Evolutionary conservation across 92 coral and sea anemone genomes (phyloP).

Genomic region (Epizoanthus scotinus): DNA sequence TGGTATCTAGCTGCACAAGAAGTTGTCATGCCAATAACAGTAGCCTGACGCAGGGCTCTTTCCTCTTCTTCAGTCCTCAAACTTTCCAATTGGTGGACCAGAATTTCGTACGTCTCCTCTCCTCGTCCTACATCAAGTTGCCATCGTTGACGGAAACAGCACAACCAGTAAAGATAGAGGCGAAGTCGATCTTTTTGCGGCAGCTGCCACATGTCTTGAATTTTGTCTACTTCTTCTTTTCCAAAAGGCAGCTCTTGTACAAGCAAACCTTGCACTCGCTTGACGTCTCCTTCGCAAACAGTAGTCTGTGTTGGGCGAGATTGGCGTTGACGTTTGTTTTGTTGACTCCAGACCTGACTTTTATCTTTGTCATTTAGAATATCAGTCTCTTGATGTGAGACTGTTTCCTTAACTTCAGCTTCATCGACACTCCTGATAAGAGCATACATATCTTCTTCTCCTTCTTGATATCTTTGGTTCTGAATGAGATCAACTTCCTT

Average conservation of each 20-base stretch:
- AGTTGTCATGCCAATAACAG: constrained; percentile 88
- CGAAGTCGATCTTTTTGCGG: constrained; percentile 53
- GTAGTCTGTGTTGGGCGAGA: not conserved
- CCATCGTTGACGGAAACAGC: constrained; percentile 42
- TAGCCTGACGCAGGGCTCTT: constrained; percentile 49
- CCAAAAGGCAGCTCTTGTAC: constrained; percentile 36
- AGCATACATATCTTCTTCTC: constrained; percentile 49
- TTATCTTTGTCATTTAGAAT: not conserved
- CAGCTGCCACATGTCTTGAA: constrained; percentile 61
- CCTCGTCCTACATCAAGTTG: constrained; percentile 18
- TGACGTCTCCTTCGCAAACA: not conserved
- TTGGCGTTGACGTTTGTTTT: not conserved
- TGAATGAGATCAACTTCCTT: constrained; percentile 47
- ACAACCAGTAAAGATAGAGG: constrained; percentile 68
- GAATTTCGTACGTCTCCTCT: constrained; percentile 51
- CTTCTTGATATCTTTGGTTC: constrained; percentile 43
- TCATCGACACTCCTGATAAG: constrained; percentile 20
- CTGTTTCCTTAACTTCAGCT: not conserved
- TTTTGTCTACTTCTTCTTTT: constrained; percentile 43
- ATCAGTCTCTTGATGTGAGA: not conserved
- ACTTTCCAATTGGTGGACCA: constrained; percentile 28
- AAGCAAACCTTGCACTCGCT: constrained; percentile 29
- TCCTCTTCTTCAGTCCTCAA: constrained; percentile 45
- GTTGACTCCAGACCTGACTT: not conserved
- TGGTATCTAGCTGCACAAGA: constrained; percentile 71